Evolutionary conservation across 2,888 invertebrate species (phyloP).

Genomic region (Tetragonisca angustula): DNA sequence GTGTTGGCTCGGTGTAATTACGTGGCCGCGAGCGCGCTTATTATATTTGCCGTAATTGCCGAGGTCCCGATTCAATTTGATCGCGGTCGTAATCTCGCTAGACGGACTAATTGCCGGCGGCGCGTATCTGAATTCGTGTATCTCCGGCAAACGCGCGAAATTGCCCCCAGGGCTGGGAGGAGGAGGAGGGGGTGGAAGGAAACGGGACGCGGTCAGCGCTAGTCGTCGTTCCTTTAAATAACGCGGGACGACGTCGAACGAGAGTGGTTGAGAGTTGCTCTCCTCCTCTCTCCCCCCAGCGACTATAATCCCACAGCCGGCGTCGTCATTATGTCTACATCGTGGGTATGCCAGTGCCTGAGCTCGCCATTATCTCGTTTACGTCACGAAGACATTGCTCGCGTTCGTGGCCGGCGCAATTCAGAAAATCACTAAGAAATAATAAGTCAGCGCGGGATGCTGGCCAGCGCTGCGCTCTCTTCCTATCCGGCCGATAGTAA

Average conservation of each 20-base stretch:
- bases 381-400: constrained; percentile 80
- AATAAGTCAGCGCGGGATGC: constrained; percentile 74
- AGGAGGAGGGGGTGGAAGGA: background rate
- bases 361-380: constrained; percentile 80
- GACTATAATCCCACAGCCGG: constrained; percentile 76
- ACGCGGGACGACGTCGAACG: background rate
- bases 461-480: constrained; percentile 40
- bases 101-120: constrained; percentile 56
- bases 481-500: constrained; percentile 66
- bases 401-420: constrained; percentile 76
- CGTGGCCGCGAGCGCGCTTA: constrained; percentile 50
- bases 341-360: constrained; percentile 75
- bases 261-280: constrained; percentile 53
- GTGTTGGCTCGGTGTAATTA: constrained; percentile 41
- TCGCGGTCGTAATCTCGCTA: constrained; percentile 58
- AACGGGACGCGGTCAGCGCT: background rate
- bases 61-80: constrained; percentile 59
- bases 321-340: constrained; percentile 81
- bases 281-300: background rate
- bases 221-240: constrained; percentile 1
- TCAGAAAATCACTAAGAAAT: constrained; percentile 82
- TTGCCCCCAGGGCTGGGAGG: constrained; percentile 3
- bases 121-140: constrained; percentile 60
- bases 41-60: constrained; percentile 60
- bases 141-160: constrained; percentile 52